A percentile compares a stretch with the other conserved stretches of the same genome.
Evolutionary conservation across 2,797 vertebrate species (phyloP).

Genomic region (Mormyrus hasselquistii): DNA sequence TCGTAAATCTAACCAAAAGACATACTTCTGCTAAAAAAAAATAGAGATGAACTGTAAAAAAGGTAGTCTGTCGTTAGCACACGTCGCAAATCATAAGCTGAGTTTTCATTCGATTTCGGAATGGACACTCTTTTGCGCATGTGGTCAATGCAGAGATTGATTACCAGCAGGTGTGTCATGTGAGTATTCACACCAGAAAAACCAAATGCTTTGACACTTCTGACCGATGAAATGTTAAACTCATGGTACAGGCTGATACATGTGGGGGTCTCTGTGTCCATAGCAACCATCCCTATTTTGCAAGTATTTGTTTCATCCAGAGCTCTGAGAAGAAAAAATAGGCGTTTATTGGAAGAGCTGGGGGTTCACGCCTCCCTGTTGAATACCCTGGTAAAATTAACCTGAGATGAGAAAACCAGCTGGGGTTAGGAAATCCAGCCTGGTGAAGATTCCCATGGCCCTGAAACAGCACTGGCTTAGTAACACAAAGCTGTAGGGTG

Average conservation of each 20-base stretch:
- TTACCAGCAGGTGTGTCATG: neutral
- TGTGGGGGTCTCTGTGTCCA: neutral
- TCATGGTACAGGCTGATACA: neutral
- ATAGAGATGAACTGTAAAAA: neutral
- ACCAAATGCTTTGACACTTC: slow-evolving; percentile 1
- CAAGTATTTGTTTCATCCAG: neutral
- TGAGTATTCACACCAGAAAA: neutral
- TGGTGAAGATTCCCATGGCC: neutral
- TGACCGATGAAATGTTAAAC: neutral
- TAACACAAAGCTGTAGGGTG: neutral
- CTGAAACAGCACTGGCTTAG: neutral
- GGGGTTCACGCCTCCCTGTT: neutral
- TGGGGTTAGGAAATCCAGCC: neutral
- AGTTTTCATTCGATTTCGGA: neutral
- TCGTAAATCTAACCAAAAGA: neutral
- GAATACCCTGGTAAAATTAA: neutral
- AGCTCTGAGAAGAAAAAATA: neutral
- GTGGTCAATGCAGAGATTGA: neutral
- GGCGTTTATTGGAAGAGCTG: neutral
- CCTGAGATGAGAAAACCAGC: slow-evolving; percentile 3
- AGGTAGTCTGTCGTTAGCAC: neutral
- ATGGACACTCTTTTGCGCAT: neutral
- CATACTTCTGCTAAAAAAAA: neutral
- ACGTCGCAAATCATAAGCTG: neutral
- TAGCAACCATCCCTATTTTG: neutral